Conservation (phyloP, 2,797 vertebrate species). For the Menidia menidia region DNA sequence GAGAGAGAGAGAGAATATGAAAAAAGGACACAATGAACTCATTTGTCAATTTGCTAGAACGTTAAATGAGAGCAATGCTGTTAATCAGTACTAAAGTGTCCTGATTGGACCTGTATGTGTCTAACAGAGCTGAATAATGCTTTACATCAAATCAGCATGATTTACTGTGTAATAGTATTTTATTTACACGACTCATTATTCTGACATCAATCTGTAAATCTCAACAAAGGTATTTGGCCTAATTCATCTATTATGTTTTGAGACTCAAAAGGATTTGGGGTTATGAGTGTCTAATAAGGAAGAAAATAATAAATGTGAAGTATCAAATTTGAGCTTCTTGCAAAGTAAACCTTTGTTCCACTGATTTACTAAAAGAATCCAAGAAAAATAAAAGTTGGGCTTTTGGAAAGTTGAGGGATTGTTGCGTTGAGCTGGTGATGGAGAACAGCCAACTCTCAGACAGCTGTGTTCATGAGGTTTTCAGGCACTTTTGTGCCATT, state of each 20-base stretch:
- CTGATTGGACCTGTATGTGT: neutral
- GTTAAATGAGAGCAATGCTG: neutral
- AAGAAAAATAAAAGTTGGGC: neutral
- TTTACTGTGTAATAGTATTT: too few relatives aligned
- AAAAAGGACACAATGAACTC: neutral
- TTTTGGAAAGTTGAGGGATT: neutral
- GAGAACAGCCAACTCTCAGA: neutral
- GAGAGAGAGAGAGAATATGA: conserved; percentile 15
- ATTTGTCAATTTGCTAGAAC: conserved; percentile 1
- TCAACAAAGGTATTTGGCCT: neutral
- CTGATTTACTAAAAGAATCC: neutral
- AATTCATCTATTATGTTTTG: neutral
- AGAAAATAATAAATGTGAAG: neutral
- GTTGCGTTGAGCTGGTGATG: conserved; percentile 1
- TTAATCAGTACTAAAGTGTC: neutral
- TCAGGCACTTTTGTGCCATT: conserved; percentile 15
- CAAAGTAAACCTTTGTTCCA: neutral
- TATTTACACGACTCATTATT: neutral
- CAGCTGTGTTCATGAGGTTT: neutral
- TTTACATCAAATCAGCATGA: too few relatives aligned
- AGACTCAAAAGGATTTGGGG: neutral
- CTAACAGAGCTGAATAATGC: too few relatives aligned
- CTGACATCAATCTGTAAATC: neutral
- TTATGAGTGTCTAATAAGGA: neutral
- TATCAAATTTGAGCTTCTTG: conserved; percentile 6